Evolutionary conservation across 2,797 vertebrate species (phyloP), one percentile per base, ranked within the genome.

Genomic region (Gouania willdenowi): DNA sequence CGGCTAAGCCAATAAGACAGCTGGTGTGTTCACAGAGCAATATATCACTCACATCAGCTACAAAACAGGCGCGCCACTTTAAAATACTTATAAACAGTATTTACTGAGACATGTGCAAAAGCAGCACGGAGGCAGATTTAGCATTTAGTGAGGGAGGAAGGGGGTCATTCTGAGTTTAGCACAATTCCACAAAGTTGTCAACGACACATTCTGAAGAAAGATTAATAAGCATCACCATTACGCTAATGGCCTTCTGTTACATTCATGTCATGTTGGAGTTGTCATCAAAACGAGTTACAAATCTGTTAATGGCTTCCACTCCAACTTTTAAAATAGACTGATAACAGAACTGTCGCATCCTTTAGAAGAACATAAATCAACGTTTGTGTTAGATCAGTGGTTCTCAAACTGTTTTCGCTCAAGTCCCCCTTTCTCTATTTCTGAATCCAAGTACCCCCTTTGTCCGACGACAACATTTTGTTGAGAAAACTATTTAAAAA

Each of bases 31-130:
- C 60, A 66, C 35, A 5, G 34, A 47, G 53, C 45, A 26, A 60
- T 62, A 47, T 28, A 66, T 66, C 62, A 68, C 41, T 30, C 46
- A 5, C 55, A 60, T 66, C 57, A 23, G 32, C 35, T 15, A 20
- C 55, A 27, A 32, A 33, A 52, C 34, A 33, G 31, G 16, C 2
- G 3, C 11, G 28, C 30, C n/a, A 10, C 20, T 26, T 30, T 27
- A 25, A 44, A 39, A 51, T 45, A 18, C 35, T 37, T 50, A 20
- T 3, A 24, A n/a, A 14, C 35, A 8, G 9, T 7, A 26, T 63
- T 51, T 48, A 44, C 18, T 46, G 21, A 11, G 23, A 66, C 18
- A 11, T 23, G 32, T 22, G 44, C 18, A 44, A 37, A 42, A 54
- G 31, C 2, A 8, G 8, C 1, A 18, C 2, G 1, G 25, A 5